Percentiles rank a stretch among this genome's conserved stretches.
Evolutionary conservation across 2,113 vertebrate genomes (phyloP).

Genomic region (Psophia crepitans): DNA sequence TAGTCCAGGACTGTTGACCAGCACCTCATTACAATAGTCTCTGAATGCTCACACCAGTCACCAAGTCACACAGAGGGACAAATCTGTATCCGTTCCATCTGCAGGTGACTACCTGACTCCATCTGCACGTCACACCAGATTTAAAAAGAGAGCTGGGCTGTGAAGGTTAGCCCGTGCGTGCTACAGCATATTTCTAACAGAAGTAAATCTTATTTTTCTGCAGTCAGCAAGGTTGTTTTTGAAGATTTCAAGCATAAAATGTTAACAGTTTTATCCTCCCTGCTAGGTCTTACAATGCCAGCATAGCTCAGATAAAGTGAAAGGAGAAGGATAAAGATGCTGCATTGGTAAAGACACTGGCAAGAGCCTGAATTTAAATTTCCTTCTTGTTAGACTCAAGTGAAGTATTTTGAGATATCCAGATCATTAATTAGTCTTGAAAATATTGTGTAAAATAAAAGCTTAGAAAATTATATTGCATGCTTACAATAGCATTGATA

Average conservation of each 20-base stretch:
- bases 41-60: background rate
- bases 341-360: background rate
- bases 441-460: background rate
- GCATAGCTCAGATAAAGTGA: background rate
- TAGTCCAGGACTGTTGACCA: background rate
- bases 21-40: background rate
- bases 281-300: background rate
- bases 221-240: background rate
- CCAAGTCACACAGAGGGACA: background rate
- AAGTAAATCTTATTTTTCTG: background rate
- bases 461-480: background rate
- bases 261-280: background rate
- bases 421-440: background rate
- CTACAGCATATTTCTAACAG: background rate
- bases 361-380: background rate
- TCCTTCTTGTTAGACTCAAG: background rate
- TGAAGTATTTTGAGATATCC: background rate
- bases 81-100: background rate
- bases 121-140: background rate
- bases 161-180: background rate
- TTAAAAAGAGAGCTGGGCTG: background rate
- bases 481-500: background rate
- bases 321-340: background rate
- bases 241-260: background rate
- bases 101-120: background rate